These are phyloP conservation scores for Tipula confusa DNA, from an alignment of 2,888 invertebrate species.

Conservation along the genomic window DNA sequence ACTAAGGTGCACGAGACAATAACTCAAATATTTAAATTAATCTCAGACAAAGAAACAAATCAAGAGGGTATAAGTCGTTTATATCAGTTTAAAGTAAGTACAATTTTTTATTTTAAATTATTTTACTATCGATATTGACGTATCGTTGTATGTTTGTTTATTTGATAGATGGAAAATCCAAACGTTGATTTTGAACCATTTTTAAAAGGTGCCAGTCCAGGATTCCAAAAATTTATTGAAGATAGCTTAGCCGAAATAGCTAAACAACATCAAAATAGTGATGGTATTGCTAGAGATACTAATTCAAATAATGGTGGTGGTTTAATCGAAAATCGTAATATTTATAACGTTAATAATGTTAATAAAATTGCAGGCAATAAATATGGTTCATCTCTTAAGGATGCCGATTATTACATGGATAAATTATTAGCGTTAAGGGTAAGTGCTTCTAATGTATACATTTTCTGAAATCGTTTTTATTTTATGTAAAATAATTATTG, in stretches of 20 bases:
- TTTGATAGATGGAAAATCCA: slow-evolving; percentile 45
- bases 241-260: slow-evolving; percentile 49
- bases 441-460: no score
- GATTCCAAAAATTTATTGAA: slow-evolving; percentile 49
- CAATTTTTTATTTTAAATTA: not conserved
- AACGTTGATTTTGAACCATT: slow-evolving; percentile 48
- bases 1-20: slow-evolving; percentile 71
- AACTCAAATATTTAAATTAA: slow-evolving; percentile 84
- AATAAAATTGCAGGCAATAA: not conserved
- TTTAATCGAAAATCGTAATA: not conserved
- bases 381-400: slow-evolving; percentile 37
- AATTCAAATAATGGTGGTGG: not conserved
- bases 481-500: no score
- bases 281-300: slow-evolving; percentile 38
- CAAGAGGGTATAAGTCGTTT: slow-evolving; percentile 64
- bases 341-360: not conserved
- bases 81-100: slow-evolving; percentile 48
- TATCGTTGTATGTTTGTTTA: not conserved
- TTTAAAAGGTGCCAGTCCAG: slow-evolving; percentile 48
- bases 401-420: slow-evolving; percentile 50
- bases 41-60: slow-evolving; percentile 83
- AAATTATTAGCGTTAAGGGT: slow-evolving; percentile 44
- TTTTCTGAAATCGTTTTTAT: no score
- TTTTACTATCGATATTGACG: not conserved
- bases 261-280: slow-evolving; percentile 38